These are phyloP conservation scores for Gisinianus flammeolus DNA, from an alignment of 2,888 invertebrate species.

Conservation along the genomic window DNA sequence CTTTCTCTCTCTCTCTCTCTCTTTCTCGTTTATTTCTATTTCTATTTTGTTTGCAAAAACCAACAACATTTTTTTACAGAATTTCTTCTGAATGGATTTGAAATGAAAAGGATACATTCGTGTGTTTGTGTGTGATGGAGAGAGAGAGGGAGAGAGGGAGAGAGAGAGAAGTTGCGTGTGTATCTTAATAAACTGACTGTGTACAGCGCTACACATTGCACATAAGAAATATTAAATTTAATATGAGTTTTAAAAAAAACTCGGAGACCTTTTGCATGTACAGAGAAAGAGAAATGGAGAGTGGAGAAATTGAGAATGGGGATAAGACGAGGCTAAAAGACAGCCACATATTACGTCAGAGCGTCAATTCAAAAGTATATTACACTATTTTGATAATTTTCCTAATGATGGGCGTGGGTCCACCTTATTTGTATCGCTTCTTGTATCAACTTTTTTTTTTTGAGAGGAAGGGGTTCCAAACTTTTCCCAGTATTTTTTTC, in stretches of 20 bases:
- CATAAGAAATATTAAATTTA: constrained; percentile 15
- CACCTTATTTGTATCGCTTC: not conserved
- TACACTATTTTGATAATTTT: constrained; percentile 19
- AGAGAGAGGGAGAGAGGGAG: not conserved
- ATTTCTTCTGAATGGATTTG: not conserved
- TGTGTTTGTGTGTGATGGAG: not conserved
- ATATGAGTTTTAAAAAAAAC: not conserved
- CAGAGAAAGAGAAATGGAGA: not conserved
- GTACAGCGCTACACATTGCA: too few relatives aligned
- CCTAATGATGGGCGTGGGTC: constrained; percentile 35
- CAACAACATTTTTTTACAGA: not conserved
- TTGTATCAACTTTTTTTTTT: not conserved
- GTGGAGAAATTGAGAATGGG: not conserved
- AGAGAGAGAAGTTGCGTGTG: not conserved
- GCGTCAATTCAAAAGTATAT: not conserved
- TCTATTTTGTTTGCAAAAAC: too few relatives aligned
- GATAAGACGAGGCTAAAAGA: not conserved
- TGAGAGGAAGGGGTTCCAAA: too few relatives aligned
- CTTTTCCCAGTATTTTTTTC: not conserved
- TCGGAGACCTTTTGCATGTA: not conserved
- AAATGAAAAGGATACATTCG: not conserved
- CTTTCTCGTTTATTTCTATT: not conserved
- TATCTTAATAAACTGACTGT: not conserved
- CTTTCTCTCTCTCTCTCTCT: not conserved
- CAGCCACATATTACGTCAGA: too few relatives aligned